phyloP scores from a whole-genome alignment of 2,113 vertebrate species.

The Brienomyrus brachyistius region DNA sequence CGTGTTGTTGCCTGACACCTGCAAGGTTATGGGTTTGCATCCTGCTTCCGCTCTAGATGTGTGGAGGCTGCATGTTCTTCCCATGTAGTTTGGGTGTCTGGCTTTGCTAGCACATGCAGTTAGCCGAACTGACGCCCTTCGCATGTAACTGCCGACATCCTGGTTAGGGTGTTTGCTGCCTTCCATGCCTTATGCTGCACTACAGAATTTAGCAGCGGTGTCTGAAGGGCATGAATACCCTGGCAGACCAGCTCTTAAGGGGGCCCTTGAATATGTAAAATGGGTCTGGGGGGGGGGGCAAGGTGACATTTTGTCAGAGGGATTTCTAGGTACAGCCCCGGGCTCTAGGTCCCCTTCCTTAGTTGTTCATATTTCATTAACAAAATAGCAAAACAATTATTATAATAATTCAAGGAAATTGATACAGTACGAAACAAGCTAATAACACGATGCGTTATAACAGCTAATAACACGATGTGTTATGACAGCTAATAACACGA shows the following conservation, averaged over 20 bases:
- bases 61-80: background rate
- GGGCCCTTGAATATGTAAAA: background rate
- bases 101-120: background rate
- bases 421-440: background rate
- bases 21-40: background rate
- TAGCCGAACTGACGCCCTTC: background rate
- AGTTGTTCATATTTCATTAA: background rate
- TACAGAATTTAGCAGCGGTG: background rate
- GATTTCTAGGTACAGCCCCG: background rate
- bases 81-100: background rate
- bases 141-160: background rate
- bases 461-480: too few relatives aligned
- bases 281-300: background rate
- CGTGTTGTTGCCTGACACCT: background rate
- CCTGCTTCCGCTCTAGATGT: background rate
- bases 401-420: background rate
- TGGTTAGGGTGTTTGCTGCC: background rate
- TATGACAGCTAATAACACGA: background rate
- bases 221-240: background rate
- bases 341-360: background rate
- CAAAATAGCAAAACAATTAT: background rate
- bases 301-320: background rate
- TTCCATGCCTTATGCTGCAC: background rate
- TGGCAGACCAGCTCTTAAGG: background rate
- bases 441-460: background rate